Evolutionary conservation across 2,113 vertebrate genomes (phyloP).

Genomic region (Microcebus jonahi): DNA sequence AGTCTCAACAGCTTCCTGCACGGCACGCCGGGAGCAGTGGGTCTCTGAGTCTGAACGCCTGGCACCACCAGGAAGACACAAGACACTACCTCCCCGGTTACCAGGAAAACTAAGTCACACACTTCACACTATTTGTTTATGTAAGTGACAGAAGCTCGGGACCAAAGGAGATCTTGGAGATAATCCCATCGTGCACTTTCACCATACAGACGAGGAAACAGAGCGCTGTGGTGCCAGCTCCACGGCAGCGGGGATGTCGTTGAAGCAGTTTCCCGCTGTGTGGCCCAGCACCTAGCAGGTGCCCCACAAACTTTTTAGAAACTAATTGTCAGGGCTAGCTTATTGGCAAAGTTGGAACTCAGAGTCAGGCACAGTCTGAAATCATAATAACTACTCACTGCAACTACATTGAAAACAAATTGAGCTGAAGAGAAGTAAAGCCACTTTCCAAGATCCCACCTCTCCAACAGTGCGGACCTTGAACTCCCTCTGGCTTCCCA

Average conservation of each 20-base stretch:
- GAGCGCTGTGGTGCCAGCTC: neutral
- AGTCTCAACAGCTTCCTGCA: neutral
- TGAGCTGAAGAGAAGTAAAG: neutral
- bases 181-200: rapidly evolving
- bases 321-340: neutral
- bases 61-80: neutral
- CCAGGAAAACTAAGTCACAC: neutral
- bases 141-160: neutral
- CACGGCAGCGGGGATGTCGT: neutral
- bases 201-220: neutral
- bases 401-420: neutral
- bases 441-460: neutral
- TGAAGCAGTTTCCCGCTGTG: too few relatives aligned
- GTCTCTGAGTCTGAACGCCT: too few relatives aligned
- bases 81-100: neutral
- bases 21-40: too few relatives aligned
- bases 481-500: neutral
- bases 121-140: neutral
- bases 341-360: neutral
- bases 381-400: neutral
- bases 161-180: neutral
- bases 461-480: neutral
- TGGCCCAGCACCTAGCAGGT: rapidly evolving
- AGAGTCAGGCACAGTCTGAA: neutral
- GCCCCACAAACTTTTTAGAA: neutral